Percentiles rank a stretch among this genome's conserved stretches.
Conservation (phyloP, 2,888 invertebrate species). For the Hemaris fuciformis region DNA sequence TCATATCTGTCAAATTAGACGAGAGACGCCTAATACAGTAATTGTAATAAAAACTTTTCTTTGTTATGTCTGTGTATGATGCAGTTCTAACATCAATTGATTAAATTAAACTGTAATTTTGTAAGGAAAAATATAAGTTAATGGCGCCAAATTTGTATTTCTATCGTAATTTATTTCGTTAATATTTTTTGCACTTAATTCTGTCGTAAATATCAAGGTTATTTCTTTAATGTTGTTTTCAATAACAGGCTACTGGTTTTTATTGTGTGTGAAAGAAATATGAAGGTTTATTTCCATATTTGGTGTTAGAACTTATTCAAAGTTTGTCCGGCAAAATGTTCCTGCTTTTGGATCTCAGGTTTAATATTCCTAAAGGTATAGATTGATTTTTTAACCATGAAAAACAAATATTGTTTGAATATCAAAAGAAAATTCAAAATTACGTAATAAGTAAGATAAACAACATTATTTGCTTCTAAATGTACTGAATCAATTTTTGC, state of each 20-base stretch:
- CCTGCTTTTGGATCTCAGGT: constrained; percentile 38
- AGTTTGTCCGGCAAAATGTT: constrained; percentile 19
- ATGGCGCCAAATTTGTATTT: not conserved
- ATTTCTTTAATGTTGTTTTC: too few species aligned
- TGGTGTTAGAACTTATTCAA: constrained; percentile 18
- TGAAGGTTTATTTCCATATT: not conserved
- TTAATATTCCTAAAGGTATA: constrained; percentile 8
- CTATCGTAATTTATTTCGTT: not conserved
- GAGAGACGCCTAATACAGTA: not conserved
- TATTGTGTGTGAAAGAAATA: not conserved
- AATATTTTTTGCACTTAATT: too few species aligned
- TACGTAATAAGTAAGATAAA: not conserved
- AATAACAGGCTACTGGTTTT: not conserved
- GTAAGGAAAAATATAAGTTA: not conserved
- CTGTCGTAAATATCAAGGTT: too few species aligned
- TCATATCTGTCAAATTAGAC: not conserved
- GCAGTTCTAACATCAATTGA: not conserved
- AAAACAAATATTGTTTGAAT: too few species aligned
- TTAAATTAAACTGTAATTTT: not conserved
- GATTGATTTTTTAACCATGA: not conserved
- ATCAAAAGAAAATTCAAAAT: not conserved
- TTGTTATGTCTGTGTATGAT: not conserved
- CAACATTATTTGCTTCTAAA: too few species aligned
- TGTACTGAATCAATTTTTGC: not conserved
- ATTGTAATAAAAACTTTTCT: not conserved